phyloP scores from a whole-genome alignment of 2,888 invertebrate species.

The Andrena fulva region DNA sequence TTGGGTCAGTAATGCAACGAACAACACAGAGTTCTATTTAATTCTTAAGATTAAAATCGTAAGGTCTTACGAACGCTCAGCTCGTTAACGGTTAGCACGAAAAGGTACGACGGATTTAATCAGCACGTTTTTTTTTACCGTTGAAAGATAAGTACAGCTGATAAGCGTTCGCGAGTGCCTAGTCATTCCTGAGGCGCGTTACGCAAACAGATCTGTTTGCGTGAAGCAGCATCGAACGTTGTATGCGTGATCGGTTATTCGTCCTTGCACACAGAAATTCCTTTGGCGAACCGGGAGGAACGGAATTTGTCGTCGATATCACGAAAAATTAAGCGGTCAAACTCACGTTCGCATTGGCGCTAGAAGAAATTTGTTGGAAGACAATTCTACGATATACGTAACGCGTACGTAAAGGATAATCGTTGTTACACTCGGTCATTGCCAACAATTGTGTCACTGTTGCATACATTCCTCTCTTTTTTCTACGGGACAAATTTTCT shows the following conservation, averaged over 20 bases:
- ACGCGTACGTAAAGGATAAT: conserved; percentile 36
- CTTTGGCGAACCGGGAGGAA: conserved; percentile 22
- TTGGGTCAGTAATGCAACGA: conserved; percentile 3
- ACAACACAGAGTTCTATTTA: conserved; percentile 28
- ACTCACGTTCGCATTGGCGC: conserved; percentile 27
- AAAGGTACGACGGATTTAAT: conserved; percentile 20
- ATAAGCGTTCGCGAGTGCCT: conserved; percentile 52
- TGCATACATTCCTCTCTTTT: conserved; percentile 71
- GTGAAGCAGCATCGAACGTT: conserved; percentile 4
- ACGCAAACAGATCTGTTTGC: neutral
- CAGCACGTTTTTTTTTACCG: conserved; percentile 50
- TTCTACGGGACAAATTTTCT: conserved; percentile 64
- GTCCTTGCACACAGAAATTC: conserved; percentile 55
- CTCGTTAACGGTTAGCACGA: conserved; percentile 19
- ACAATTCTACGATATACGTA: conserved; percentile 35
- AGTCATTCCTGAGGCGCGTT: conserved; percentile 44
- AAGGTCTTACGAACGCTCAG: conserved; percentile 9
- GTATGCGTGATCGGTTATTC: conserved; percentile 54
- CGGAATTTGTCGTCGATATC: conserved; percentile 33
- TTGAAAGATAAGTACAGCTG: conserved; percentile 31
- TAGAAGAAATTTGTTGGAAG: conserved; percentile 30
- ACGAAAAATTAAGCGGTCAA: conserved; percentile 18
- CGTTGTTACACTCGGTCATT: conserved; percentile 63
- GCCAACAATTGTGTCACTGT: conserved; percentile 66
- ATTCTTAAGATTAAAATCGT: conserved; percentile 18